Conservation (phyloP, 1,140 invertebrate species). For the Lordiphosa clarofinis region DNA sequence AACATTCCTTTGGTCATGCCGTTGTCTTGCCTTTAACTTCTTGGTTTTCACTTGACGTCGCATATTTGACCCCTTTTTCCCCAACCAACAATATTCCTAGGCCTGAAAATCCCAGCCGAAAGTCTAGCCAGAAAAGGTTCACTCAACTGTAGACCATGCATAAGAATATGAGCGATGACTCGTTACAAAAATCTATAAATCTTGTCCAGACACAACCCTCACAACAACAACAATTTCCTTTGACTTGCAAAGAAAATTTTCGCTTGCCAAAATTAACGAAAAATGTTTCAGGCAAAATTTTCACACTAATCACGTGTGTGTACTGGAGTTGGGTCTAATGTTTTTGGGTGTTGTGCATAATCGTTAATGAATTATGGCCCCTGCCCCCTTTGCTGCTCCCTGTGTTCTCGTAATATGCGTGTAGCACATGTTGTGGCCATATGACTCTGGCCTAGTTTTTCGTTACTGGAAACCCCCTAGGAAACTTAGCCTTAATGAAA, state of each 20-base stretch:
- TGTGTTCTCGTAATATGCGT: constrained; percentile 36
- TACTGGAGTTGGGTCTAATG: constrained; percentile 30
- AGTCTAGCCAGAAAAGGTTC: constrained; percentile 36
- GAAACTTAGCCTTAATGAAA: constrained; percentile 53
- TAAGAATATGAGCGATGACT: constrained; percentile 56
- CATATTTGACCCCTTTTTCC: not conserved
- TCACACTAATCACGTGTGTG: constrained; percentile 37
- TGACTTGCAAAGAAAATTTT: constrained; percentile 4
- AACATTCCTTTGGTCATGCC: not conserved
- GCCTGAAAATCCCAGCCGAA: constrained; percentile 22
- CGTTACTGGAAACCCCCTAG: constrained; percentile 8
- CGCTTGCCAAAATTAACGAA: constrained; percentile 52
- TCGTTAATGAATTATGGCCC: constrained; percentile 68
- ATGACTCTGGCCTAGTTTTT: constrained; percentile 50
- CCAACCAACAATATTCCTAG: not conserved
- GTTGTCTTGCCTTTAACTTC: not conserved
- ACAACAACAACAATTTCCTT: constrained; percentile 15
- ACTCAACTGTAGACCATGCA: constrained; percentile 40
- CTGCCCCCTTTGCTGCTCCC: not conserved
- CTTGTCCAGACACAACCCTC: constrained; percentile 43
- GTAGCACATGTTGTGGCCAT: constrained; percentile 65
- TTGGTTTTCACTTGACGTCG: no score
- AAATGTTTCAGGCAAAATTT: constrained; percentile 54
- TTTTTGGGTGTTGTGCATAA: constrained; percentile 63
- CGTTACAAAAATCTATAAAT: constrained; percentile 63